Percentiles rank a stretch among this genome's conserved stretches.
Evolutionary conservation across 2,888 invertebrate genomes (phyloP).

Genomic region (Fabriciana adippe): DNA sequence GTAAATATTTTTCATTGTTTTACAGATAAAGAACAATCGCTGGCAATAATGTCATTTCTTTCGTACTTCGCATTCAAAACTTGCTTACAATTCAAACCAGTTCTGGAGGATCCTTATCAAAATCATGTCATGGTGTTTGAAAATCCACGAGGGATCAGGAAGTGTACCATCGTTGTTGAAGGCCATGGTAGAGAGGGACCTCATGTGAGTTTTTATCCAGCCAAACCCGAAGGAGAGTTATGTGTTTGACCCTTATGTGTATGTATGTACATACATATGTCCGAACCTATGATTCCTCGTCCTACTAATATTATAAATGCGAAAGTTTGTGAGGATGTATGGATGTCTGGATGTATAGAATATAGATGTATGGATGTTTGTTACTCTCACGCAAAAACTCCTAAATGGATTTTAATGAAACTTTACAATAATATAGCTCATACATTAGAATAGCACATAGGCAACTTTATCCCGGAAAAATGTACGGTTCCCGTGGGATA

Average conservation of each 20-base stretch:
- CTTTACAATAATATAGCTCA: too few species aligned
- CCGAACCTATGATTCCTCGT: too few species aligned
- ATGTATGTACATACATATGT: neutral
- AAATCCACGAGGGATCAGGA: slow-evolving; percentile 56
- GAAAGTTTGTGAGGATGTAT: too few species aligned
- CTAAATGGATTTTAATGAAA: too few species aligned
- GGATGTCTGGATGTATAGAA: too few species aligned
- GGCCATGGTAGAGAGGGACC: slow-evolving; percentile 55
- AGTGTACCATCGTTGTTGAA: slow-evolving; percentile 49
- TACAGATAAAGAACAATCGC: slow-evolving; percentile 59
- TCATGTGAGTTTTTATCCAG: slow-evolving; percentile 55
- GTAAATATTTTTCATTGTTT: neutral
- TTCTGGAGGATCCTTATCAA: slow-evolving; percentile 48
- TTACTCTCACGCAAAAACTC: too few species aligned
- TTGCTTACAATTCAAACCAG: slow-evolving; percentile 66
- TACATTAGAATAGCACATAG: too few species aligned
- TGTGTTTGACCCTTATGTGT: neutral
- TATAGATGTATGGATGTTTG: too few species aligned
- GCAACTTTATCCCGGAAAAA: too few species aligned
- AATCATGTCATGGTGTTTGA: slow-evolving; percentile 57
- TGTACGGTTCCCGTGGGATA: too few species aligned
- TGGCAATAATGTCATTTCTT: slow-evolving; percentile 55
- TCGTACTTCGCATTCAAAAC: slow-evolving; percentile 59
- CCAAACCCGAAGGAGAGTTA: too few species aligned
- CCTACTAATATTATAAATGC: too few species aligned